These are phyloP conservation scores for Sebastolobus alascanus DNA, from an alignment of 2,797 vertebrate species.

Conservation along the genomic window DNA sequence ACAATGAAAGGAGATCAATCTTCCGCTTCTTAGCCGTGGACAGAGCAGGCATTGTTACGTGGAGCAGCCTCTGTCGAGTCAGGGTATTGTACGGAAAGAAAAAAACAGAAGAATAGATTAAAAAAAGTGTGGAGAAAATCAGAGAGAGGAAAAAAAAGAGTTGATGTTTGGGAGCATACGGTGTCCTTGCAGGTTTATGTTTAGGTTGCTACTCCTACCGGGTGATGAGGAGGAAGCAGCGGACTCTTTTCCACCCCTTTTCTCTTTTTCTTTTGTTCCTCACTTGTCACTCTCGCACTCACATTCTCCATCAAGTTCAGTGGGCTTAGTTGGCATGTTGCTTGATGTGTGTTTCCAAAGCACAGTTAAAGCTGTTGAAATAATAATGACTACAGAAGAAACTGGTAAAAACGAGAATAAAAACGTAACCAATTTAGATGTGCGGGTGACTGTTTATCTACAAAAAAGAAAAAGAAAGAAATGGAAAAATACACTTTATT, in stretches of 20 bases:
- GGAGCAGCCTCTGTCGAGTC: neutral
- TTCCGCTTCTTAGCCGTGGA: neutral
- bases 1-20: constrained; percentile 42
- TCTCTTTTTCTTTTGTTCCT: constrained; percentile 35
- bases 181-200: constrained; percentile 79
- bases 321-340: constrained; percentile 24
- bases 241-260: constrained; percentile 40
- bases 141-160: constrained; percentile 25
- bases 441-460: neutral
- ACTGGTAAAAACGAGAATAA: neutral
- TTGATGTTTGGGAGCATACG: constrained; percentile 65
- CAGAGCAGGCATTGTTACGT: constrained; percentile 6
- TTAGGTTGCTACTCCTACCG: constrained; percentile 72
- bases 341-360: constrained; percentile 33
- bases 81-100: neutral
- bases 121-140: neutral
- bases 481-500: neutral
- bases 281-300: constrained; percentile 17
- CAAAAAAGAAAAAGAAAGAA: neutral
- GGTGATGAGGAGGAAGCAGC: constrained; percentile 66
- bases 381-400: constrained; percentile 12
- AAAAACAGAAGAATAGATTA: neutral
- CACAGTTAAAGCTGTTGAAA: constrained; percentile 20
- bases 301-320: constrained; percentile 38
- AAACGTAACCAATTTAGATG: neutral